Evolutionary conservation across 2,797 vertebrate genomes (phyloP).

Genomic region (Graptemys geographica): DNA sequence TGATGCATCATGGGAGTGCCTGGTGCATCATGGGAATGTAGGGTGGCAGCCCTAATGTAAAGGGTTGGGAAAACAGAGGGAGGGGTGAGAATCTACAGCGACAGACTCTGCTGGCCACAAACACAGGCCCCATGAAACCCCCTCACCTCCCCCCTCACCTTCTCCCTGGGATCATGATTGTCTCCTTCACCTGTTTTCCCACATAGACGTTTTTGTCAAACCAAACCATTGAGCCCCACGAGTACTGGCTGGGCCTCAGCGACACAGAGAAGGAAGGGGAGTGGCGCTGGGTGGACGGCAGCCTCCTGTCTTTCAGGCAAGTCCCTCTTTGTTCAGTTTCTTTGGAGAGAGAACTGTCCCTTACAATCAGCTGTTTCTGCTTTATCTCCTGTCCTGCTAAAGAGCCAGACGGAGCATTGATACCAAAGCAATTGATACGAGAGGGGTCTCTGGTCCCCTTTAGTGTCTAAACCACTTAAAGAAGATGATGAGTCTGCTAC

Average conservation of each 20-base stretch:
- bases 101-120: background rate
- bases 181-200: background rate
- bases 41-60: background rate
- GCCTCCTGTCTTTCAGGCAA: slow-evolving; percentile 73
- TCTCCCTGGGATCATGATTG: background rate
- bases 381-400: too few species aligned
- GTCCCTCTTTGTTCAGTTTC: background rate
- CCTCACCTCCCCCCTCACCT: background rate
- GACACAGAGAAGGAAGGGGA: slow-evolving; percentile 74
- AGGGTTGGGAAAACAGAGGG: background rate
- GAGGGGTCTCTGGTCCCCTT: background rate
- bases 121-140: background rate
- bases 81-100: background rate
- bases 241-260: slow-evolving; percentile 79
- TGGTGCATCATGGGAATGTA: background rate
- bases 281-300: slow-evolving; percentile 83
- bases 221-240: background rate
- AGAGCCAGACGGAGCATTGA: background rate
- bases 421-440: background rate
- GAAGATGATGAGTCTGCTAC: background rate
- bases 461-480: background rate
- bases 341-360: background rate
- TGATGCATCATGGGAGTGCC: background rate
- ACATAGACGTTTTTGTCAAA: background rate
- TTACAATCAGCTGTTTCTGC: too few species aligned